phyloP scores from a whole-genome alignment of 1,140 invertebrate species.

The Lutraria rhynchaena region DNA sequence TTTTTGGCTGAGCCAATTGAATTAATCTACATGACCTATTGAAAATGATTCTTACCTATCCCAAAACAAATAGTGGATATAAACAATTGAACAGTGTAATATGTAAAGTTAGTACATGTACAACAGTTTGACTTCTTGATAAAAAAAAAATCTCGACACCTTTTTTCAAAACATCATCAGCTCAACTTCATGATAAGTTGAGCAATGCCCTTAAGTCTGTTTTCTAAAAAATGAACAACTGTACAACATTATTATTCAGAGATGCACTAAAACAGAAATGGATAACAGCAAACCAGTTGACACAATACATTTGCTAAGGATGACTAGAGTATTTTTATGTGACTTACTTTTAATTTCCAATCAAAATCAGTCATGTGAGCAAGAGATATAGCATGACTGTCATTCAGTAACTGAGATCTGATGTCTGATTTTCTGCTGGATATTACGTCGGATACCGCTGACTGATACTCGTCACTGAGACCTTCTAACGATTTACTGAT shows the following conservation, averaged over 20 bases:
- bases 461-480: constrained; percentile 67
- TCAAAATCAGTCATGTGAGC: constrained; percentile 77
- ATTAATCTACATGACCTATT: no score
- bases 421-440: constrained; percentile 67
- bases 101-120: no score
- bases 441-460: constrained; percentile 65
- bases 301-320: no score
- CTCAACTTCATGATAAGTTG: no score
- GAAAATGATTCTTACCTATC: no score
- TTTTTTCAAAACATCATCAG: no score
- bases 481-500: constrained; percentile 32
- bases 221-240: background rate
- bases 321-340: background rate
- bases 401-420: constrained; percentile 60
- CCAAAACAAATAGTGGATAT: no score
- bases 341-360: constrained; percentile 78
- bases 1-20: no score
- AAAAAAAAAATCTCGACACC: no score
- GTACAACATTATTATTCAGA: no score
- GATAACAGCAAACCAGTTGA: background rate
- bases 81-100: no score
- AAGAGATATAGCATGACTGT: constrained; percentile 74
- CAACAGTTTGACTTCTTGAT: no score
- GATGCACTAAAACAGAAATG: background rate
- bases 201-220: background rate